These are phyloP conservation scores for Ispidina picta DNA, from an alignment of 2,797 vertebrate species.

Conservation along the genomic window DNA sequence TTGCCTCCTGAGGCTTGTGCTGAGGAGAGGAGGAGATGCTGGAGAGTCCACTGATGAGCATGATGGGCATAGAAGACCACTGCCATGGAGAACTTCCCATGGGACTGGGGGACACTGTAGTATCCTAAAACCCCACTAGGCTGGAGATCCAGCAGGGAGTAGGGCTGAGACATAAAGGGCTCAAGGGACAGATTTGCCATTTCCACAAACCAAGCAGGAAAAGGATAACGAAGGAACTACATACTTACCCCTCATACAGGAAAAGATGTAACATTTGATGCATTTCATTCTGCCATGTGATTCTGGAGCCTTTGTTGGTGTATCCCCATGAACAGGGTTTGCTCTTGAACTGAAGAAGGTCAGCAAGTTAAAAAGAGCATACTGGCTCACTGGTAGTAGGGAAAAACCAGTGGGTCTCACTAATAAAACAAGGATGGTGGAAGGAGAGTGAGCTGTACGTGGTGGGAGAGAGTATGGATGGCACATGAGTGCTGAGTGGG, in stretches of 20 bases:
- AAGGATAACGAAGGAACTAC: neutral
- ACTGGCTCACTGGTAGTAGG: neutral
- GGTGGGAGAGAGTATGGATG: neutral
- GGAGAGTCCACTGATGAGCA: neutral
- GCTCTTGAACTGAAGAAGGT: neutral
- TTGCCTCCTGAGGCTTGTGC: neutral
- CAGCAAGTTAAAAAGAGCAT: neutral
- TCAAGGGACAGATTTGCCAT: neutral
- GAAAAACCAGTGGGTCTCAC: too few species aligned
- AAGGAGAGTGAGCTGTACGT: too few species aligned
- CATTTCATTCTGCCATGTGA: neutral
- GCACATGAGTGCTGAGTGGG: fast-evolving
- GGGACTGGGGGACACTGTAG: too few species aligned
- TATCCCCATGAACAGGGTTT: neutral
- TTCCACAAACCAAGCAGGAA: neutral
- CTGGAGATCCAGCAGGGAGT: neutral
- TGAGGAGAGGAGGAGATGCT: neutral
- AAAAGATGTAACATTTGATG: neutral
- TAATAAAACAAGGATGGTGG: too few species aligned
- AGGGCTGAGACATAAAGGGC: neutral
- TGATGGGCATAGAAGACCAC: neutral
- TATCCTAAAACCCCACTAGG: neutral
- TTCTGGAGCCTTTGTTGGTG: neutral
- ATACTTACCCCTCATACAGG: neutral
- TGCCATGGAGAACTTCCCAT: neutral